Conservation (phyloP, 1,140 invertebrate genomes). For the Drosophila lacertosa region DNA sequence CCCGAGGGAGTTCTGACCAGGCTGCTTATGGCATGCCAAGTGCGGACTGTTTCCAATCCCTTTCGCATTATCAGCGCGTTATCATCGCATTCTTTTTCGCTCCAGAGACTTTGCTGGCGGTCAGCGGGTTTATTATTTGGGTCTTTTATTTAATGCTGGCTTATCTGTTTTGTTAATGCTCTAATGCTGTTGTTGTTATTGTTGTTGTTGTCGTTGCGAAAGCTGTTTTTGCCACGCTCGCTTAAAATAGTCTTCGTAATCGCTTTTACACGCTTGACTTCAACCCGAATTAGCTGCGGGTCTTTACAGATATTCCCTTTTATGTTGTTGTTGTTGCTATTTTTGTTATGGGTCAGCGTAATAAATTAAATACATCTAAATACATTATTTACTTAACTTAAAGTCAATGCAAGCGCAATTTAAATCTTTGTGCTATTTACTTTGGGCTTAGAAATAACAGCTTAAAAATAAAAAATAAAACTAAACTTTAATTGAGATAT, state of each 20-base stretch:
- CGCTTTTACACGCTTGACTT: conserved; percentile 77
- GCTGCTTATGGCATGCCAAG: conserved; percentile 18
- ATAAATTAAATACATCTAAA: conserved; percentile 55
- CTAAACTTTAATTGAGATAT: too few relatives aligned
- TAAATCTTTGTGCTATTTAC: not conserved
- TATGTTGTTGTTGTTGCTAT: not conserved
- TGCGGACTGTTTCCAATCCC: conserved; percentile 27
- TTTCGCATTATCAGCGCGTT: conserved; percentile 77
- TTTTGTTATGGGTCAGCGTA: conserved; percentile 21
- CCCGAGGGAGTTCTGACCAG: conserved; percentile 69
- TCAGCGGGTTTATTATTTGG: conserved; percentile 82
- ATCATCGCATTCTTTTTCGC: conserved; percentile 79
- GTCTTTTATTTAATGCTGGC: conserved; percentile 64
- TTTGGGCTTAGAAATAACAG: not conserved
- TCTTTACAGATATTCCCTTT: conserved; percentile 41
- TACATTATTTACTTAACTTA: conserved; percentile 10
- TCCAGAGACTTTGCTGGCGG: conserved; percentile 62
- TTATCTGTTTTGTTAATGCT: conserved; percentile 54
- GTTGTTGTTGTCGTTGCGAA: conserved; percentile 30
- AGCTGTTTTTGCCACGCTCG: conserved; percentile 57
- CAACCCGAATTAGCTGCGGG: conserved; percentile 72
- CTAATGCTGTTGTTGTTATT: conserved; percentile 5
- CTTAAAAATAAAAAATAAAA: not conserved
- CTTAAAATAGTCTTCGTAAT: conserved; percentile 57
- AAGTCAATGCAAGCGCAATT: not conserved